Base-by-base conservation (phyloP, 2,797 vertebrate genomes). In the Graptemys geographica region DNA sequence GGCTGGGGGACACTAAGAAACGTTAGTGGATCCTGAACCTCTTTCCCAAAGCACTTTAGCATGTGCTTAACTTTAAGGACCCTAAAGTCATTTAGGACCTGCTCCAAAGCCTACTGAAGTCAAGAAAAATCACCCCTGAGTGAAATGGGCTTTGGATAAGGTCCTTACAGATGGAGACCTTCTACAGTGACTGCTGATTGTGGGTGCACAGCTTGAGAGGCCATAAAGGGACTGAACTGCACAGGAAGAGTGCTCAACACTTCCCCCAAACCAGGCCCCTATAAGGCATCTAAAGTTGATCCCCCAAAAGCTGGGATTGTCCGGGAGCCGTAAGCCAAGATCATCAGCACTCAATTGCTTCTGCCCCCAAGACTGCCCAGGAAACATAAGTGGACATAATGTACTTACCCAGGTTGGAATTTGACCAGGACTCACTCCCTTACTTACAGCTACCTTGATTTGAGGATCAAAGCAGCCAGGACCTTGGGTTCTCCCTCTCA, bases 51-150 rank as follows among this genome's bases (percentile, higher is more conserved):
- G 72, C 41, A 47, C 33, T 6, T 37, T 49, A 76, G 19, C 19
- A 37, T 2, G 2, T 27, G n/a, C 16, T 81, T 92, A 41, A 44
- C 0, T 0, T 1, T 41, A 52, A 69, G 18, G 25, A 76, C 9
- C 76, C 12, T 41, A 33, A 1, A 41, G 11, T 3, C 27, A 11
- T 44, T 69, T n/a, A 69, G 44, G 86, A 23, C 19, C 2, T 90
- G 89, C 12, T 33, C 49, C 15, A 52, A 88, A 25, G 3, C 8
- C 41, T 53, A 57, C 12, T 80, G 41, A 33, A 81, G 6, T 41
- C 19, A 37, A 37, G 62, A n/a, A 69, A 69, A 15, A 69, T n/a
- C 16, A 16, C 62, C 8, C 16, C 8, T 16, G n/a, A 69, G 33
- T 69, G 18, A 37, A 37, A 37, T 19, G 33, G 33, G 62, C 62